phyloP scores from a whole-genome alignment of 2,888 invertebrate genomes.

The Plemyria rubiginata region DNA sequence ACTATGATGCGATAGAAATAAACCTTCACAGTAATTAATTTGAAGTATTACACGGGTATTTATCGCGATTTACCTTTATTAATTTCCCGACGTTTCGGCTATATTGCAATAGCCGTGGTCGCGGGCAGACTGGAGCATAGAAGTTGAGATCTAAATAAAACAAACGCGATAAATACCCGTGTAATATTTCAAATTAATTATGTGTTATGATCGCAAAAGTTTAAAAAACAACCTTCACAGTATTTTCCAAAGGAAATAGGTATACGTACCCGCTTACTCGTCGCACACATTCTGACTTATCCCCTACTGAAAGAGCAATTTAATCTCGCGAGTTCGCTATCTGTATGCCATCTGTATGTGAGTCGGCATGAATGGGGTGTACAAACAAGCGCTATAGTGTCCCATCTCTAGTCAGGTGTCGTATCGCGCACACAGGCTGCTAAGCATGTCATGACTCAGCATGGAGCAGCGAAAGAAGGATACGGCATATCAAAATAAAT shows the following conservation, averaged over 20 bases:
- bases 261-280: not conserved
- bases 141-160: too few relatives aligned
- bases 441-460: constrained; percentile 38
- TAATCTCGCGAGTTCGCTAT: constrained; percentile 65
- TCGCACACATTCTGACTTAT: constrained; percentile 9
- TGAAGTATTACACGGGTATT: too few relatives aligned
- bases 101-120: too few relatives aligned
- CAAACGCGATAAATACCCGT: too few relatives aligned
- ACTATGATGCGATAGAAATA: too few relatives aligned
- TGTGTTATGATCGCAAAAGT: too few relatives aligned
- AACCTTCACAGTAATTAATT: not conserved
- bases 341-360: constrained; percentile 70
- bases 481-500: too few relatives aligned
- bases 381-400: constrained; percentile 56
- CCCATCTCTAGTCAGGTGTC: constrained; percentile 66
- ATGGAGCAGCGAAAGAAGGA: constrained; percentile 23
- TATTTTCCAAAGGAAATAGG: not conserved
- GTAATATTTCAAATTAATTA: too few relatives aligned
- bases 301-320: constrained; percentile 51
- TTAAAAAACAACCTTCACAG: too few relatives aligned
- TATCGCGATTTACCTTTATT: too few relatives aligned
- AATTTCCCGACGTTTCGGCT: too few relatives aligned
- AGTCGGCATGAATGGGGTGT: constrained; percentile 59
- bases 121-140: too few relatives aligned
- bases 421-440: constrained; percentile 38